Conservation (phyloP, 2,888 invertebrate species). For the Anoncus sp. region DNA sequence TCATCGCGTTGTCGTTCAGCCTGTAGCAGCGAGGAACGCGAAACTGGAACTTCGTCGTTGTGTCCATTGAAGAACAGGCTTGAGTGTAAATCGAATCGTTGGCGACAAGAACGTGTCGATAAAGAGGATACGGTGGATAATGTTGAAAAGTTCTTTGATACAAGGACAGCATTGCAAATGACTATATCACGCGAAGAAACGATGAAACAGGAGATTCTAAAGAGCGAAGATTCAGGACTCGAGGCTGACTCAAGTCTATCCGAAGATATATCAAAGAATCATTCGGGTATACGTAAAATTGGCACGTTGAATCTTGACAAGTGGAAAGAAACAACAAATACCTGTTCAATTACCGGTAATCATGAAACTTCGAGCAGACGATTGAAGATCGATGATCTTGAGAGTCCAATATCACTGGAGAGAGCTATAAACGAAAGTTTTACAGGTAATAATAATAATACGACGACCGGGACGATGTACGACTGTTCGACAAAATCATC, state of each 20-base stretch:
- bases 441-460: slow-evolving; percentile 21
- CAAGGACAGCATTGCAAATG: slow-evolving; percentile 30
- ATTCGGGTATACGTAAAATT: slow-evolving; percentile 35
- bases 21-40: slow-evolving; percentile 75
- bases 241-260: slow-evolving; percentile 52
- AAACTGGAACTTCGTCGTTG: slow-evolving; percentile 60
- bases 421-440: slow-evolving; percentile 67
- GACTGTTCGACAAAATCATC: slow-evolving; percentile 57
- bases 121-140: slow-evolving; percentile 70
- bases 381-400: slow-evolving; percentile 76
- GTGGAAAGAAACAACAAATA: slow-evolving; percentile 57
- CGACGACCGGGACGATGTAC: slow-evolving; percentile 58
- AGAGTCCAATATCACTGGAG: slow-evolving; percentile 78
- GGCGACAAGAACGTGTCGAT: slow-evolving; percentile 71
- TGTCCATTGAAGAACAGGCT: slow-evolving; percentile 79
- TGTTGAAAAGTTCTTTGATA: slow-evolving; percentile 33
- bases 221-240: slow-evolving; percentile 54
- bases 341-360: slow-evolving; percentile 19
- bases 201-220: slow-evolving; percentile 36
- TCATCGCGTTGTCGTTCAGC: slow-evolving; percentile 73
- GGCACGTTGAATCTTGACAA: slow-evolving; percentile 57
- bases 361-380: slow-evolving; percentile 68
- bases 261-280: slow-evolving; percentile 37
- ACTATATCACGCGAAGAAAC: slow-evolving; percentile 47
- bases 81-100: slow-evolving; percentile 71